These are phyloP conservation scores for Leptatherina wallacei DNA, from an alignment of 2,797 vertebrate species.

Conservation along the genomic window DNA sequence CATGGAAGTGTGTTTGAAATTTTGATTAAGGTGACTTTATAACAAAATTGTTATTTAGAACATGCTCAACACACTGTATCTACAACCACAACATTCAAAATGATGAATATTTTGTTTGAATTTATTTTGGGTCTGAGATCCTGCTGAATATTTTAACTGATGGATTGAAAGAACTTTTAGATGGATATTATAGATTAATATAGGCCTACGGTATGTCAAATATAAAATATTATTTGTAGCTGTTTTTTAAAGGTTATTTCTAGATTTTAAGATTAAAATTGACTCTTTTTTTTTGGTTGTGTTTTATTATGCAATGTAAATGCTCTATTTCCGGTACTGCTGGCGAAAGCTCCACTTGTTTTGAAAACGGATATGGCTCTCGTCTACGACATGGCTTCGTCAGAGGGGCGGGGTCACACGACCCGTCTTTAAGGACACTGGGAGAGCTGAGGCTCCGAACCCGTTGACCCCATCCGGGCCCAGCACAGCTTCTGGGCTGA, in stretches of 20 bases:
- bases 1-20: too few relatives aligned
- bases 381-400: conserved; percentile 58
- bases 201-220: not conserved
- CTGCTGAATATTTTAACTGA: not conserved
- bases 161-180: not conserved
- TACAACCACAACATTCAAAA: not conserved
- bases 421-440: conserved; percentile 78
- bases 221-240: too few relatives aligned
- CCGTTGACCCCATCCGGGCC: conserved; percentile 50
- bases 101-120: too few relatives aligned
- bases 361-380: conserved; percentile 71
- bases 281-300: too few relatives aligned
- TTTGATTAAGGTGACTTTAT: not conserved
- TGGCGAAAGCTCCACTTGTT: not conserved
- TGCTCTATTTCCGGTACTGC: not conserved
- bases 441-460: conserved; percentile 52
- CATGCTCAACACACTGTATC: not conserved
- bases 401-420: conserved; percentile 73
- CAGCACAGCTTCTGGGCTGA: conserved; percentile 16
- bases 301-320: conserved; percentile 29
- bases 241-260: too few relatives aligned
- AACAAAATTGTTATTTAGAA: not conserved
- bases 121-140: not conserved
- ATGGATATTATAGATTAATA: not conserved
- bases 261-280: too few relatives aligned